phyloP scores from a whole-genome alignment of 2,113 vertebrate genomes.

The Gallinago media region DNA sequence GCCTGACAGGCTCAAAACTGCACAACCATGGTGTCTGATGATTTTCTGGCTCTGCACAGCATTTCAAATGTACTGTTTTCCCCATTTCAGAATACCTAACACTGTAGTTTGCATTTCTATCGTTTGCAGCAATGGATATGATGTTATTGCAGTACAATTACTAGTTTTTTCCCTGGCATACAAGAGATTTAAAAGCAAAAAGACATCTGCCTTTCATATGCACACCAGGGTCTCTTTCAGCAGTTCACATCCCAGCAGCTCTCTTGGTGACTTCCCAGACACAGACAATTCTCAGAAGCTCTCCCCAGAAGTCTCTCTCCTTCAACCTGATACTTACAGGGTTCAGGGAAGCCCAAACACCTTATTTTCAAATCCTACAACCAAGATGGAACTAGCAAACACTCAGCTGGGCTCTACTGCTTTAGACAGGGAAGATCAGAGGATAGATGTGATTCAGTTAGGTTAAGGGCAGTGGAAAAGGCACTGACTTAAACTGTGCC shows the following conservation, averaged over 20 bases:
- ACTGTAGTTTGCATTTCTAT: not conserved
- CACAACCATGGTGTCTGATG: not conserved
- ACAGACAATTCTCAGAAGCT: not conserved
- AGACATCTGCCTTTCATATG: not conserved
- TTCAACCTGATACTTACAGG: not conserved
- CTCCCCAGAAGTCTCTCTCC: not conserved
- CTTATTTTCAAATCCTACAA: not conserved
- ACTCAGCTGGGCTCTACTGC: not conserved
- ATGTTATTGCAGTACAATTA: not conserved
- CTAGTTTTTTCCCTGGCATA: not conserved
- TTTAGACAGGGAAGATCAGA: not conserved
- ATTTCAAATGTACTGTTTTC: not conserved
- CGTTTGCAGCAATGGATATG: rapidly evolving
- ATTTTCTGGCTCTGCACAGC: not conserved
- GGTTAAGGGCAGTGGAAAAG: not conserved
- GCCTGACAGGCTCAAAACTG: not conserved
- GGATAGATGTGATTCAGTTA: not conserved
- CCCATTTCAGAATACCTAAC: not conserved
- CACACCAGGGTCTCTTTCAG: not conserved
- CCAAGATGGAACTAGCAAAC: not conserved
- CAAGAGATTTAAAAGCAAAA: not conserved
- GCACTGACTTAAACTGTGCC: not conserved
- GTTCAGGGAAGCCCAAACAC: not conserved
- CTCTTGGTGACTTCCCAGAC: not conserved
- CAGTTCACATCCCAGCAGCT: not conserved